Evolutionary conservation across 2,797 vertebrate species (phyloP).

Genomic region (Tauraco hartlaubi): DNA sequence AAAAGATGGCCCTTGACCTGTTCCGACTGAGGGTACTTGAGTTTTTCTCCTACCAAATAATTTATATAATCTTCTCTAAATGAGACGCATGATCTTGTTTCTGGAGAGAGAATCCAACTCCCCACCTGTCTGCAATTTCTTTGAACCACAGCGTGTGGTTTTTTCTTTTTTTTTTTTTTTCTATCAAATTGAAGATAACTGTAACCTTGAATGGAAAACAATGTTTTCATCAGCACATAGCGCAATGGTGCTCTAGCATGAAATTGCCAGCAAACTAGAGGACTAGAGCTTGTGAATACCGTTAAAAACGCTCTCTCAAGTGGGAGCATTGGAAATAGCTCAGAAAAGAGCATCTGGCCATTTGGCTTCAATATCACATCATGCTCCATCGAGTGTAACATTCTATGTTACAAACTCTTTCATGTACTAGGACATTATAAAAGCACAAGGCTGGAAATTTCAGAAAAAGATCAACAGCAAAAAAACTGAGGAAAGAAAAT

Average conservation of each 20-base stretch:
- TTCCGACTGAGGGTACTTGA: background rate
- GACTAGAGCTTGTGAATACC: slow-evolving; percentile 22
- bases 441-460: slow-evolving; percentile 38
- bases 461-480: background rate
- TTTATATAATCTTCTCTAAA: background rate
- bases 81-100: background rate
- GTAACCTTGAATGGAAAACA: slow-evolving; percentile 8
- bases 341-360: slow-evolving; percentile 63
- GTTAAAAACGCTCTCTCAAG: slow-evolving; percentile 24
- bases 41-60: background rate
- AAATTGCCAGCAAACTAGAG: slow-evolving; percentile 37
- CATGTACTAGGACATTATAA: slow-evolving; percentile 47
- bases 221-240: slow-evolving; percentile 27
- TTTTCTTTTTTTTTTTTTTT: background rate
- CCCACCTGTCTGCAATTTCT: background rate
- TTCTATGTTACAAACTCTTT: slow-evolving; percentile 54
- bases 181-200: slow-evolving; percentile 5
- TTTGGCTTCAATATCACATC: slow-evolving; percentile 62
- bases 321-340: slow-evolving; percentile 56
- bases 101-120: background rate
- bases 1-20: background rate
- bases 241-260: slow-evolving; percentile 34
- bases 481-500: background rate
- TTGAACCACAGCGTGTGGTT: background rate
- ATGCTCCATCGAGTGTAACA: slow-evolving; percentile 42